Evolutionary conservation across 2,113 vertebrate genomes (phyloP), one percentile per base, ranked within the genome.

Genomic region (Cheirogaleus medius): DNA sequence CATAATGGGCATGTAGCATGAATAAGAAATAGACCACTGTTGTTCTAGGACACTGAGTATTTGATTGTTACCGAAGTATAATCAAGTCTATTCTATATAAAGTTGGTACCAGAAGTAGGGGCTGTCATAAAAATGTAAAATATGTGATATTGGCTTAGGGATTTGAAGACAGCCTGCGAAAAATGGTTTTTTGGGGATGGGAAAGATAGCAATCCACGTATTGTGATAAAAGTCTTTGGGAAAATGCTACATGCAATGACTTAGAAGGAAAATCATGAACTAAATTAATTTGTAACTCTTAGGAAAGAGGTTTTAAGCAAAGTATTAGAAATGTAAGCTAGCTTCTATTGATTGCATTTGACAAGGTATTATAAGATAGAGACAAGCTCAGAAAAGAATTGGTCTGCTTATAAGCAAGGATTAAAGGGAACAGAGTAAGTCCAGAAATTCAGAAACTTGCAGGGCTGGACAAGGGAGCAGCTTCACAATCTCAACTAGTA

Each of bases 361-460:
- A 81, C 77, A 94, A 80, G 21, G 27, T 42, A 64, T 91, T 83
- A 73, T 17, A 91, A 78, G 90, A 82, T 17, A 90, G 78, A 89
- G 63, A 69, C 42, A 71, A 58, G 21, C 12, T 80, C 71, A 66
- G 63, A 64, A 87, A 88, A 73, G 49, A 78, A 52, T 56, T 49
- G 11, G 13, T 54, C 32, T 91, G 29, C 76, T 91, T 87, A 87
- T 2, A 88, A 56, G 13, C n/a, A 71, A 60, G 68, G 54, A 91
- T 85, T 94, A 96, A 80, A 94, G 12, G n/a, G 27, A 84, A 78
- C 8, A 71, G 44, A 87, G 8, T 56, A 77, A 88, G 23, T 58
- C 8, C 25, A 91, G 60, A 76, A 91, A 88, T 66, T 73, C 21
- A 94, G 63, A 87, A 84, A 68, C n/a, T 42, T 73, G 21, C 29